A percentile compares a stretch with the other conserved stretches of the same genome.
Evolutionary conservation across 2,888 invertebrate species (phyloP).

Genomic region (Napeogenes sylphis): DNA sequence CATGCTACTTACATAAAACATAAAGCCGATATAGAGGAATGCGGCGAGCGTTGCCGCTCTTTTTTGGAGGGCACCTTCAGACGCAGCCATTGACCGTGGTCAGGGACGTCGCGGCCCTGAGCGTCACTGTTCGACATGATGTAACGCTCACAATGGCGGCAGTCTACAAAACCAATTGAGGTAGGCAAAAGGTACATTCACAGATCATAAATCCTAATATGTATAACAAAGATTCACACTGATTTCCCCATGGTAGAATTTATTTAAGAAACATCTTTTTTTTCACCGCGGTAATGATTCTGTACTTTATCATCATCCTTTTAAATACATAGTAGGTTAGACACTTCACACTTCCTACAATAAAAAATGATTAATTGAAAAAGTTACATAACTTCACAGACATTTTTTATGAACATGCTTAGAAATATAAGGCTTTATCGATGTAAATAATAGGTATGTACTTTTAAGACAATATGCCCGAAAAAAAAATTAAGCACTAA

Average conservation of each 20-base stretch:
- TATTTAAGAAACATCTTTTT: no score
- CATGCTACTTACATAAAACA: not conserved
- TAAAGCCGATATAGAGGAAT: slow-evolving; percentile 11
- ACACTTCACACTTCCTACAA: no score
- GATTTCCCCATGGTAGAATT: no score
- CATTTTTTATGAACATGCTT: not conserved
- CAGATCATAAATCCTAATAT: not conserved
- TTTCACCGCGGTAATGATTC: no score
- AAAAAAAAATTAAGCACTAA: no score
- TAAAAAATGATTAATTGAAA: no score
- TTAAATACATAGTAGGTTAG: no score
- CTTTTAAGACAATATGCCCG: no score
- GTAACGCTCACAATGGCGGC: slow-evolving; percentile 35
- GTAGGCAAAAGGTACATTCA: slow-evolving; percentile 26
- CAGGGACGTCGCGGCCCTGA: slow-evolving; percentile 66
- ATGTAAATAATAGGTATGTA: no score
- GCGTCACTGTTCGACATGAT: slow-evolving; percentile 40
- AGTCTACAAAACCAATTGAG: slow-evolving; percentile 37
- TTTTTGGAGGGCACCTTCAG: slow-evolving; percentile 65
- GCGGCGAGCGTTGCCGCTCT: slow-evolving; percentile 25
- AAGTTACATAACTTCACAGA: not conserved
- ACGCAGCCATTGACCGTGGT: slow-evolving; percentile 73
- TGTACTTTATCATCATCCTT: no score
- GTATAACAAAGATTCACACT: slow-evolving; percentile 1
- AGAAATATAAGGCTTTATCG: no score